Evolutionary conservation across 2,797 vertebrate genomes (phyloP), one percentile per base, ranked within the genome.

Genomic region (Lophius americanus): DNA sequence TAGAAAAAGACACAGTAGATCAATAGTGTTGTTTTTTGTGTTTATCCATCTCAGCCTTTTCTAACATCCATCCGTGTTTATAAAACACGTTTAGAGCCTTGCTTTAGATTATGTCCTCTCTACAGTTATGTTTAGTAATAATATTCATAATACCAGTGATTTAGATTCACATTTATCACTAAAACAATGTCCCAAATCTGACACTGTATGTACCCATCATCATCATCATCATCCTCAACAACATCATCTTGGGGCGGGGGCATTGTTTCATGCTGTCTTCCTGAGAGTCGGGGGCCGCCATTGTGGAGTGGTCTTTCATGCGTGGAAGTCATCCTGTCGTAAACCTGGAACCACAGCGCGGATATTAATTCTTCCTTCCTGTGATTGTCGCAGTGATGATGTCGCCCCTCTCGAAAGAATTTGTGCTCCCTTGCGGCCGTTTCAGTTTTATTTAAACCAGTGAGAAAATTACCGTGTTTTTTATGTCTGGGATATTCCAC

Each of bases 281-380:
- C 52, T 55, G 56, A 35, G 51, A 69, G 42, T 13, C 33, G 14
- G 50, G 5, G 14, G 38, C 41, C 50, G 47, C 11, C n/a, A 41
- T 76, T 60, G 58, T 75, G 57, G 12, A 23, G 14, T n/a, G 9
- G 3, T 8, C 50, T 35, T 57, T 60, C 32, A 35, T 60, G 32
- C 68, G 35, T 4, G 3, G 7, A 23, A 47, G n/a, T 48, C 39
- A 49, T 66, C 61, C 51, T 32, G 4, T 32, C 75, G 57, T 72
- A 39, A 23, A 53, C 33, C 36, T 44, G 49, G 57, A 60, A 61
- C 13, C 36, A 3, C 47, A 3, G 37, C 59, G 42, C 14, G 57
- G 9, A 51, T 39, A 5, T 56, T 47, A 49, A 54, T 53, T 70
- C 32, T 77, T 74, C 46, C 46, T 69, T 63, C 71, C 75, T 72